Evolutionary conservation across 2,888 invertebrate species (phyloP).

Genomic region (Diaprepes abbreviatus): DNA sequence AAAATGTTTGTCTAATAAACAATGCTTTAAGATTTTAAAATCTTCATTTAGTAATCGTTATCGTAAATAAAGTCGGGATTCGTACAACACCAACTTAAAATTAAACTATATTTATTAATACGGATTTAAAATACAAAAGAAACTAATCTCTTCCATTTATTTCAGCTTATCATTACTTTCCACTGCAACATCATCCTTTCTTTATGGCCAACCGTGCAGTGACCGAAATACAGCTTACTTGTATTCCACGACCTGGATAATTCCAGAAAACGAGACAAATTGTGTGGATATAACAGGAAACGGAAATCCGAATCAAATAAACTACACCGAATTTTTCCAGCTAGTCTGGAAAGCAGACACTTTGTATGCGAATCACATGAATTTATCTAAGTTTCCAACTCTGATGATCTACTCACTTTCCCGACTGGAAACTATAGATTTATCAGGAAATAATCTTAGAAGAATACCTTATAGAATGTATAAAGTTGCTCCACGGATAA

Average conservation of each 20-base stretch:
- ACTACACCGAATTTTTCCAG: conserved; percentile 43
- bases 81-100: no score
- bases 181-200: conserved; percentile 50
- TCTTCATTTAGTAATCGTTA: no score
- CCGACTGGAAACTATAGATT: conserved; percentile 59
- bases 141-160: conserved; percentile 1
- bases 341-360: conserved; percentile 52
- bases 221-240: conserved; percentile 61
- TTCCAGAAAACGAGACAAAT: conserved; percentile 51
- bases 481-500: conserved; percentile 54
- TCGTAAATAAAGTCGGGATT: no score
- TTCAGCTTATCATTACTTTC: conserved; percentile 26
- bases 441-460: conserved; percentile 60
- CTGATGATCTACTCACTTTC: conserved; percentile 53
- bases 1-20: no score
- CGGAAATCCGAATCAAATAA: conserved; percentile 43
- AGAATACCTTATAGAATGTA: conserved; percentile 56
- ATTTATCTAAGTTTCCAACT: conserved; percentile 53
- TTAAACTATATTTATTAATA: no score
- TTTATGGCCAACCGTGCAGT: conserved; percentile 61
- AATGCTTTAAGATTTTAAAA: no score
- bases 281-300: conserved; percentile 61
- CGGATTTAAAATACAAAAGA: background rate
- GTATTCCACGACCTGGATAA: conserved; percentile 52
- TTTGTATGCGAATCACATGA: conserved; percentile 62